A percentile compares a stretch with the other conserved stretches of the same genome.
Evolutionary conservation across 2,888 invertebrate genomes (phyloP).

Genomic region (Drosophila algonquin): DNA sequence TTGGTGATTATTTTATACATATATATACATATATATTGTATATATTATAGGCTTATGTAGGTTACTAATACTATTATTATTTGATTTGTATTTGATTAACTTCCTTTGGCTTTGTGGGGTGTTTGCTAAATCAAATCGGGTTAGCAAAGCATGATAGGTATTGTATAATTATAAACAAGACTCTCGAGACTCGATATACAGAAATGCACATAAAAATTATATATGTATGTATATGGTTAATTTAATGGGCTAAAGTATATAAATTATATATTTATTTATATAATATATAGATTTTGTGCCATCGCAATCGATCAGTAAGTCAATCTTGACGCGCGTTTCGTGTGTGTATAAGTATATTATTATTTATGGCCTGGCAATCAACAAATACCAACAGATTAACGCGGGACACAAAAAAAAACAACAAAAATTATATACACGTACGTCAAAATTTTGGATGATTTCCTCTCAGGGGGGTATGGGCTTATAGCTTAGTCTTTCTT

Average conservation of each 20-base stretch:
- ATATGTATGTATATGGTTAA: conserved; percentile 42
- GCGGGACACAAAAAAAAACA: conserved; percentile 54
- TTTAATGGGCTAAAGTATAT: conserved; percentile 53
- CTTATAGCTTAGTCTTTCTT: conserved; percentile 4
- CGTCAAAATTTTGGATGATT: conserved; percentile 77
- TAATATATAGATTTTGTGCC: conserved; percentile 56
- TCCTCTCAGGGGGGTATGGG: conserved; percentile 1
- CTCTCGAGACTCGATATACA: conserved; percentile 34
- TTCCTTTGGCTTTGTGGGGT: neutral
- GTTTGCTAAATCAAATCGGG: conserved; percentile 14
- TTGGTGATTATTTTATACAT: conserved; percentile 34
- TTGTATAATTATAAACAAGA: conserved; percentile 23
- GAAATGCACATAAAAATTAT: conserved; percentile 37
- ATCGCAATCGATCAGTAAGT: conserved; percentile 54
- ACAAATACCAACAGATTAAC: conserved; percentile 23
- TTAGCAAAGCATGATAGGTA: conserved; percentile 41
- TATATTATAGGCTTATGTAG: conserved; percentile 43
- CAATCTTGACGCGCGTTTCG: conserved; percentile 39
- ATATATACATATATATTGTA: conserved; percentile 23
- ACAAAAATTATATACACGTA: conserved; percentile 84
- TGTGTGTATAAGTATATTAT: conserved; percentile 44
- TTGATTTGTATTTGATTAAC: neutral
- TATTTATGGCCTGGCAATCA: conserved; percentile 43
- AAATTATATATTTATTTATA: conserved; percentile 37
- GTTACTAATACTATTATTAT: conserved; percentile 35